Evolutionary conservation across 2,888 invertebrate species (phyloP).

Genomic region (Ellobium chinense): DNA sequence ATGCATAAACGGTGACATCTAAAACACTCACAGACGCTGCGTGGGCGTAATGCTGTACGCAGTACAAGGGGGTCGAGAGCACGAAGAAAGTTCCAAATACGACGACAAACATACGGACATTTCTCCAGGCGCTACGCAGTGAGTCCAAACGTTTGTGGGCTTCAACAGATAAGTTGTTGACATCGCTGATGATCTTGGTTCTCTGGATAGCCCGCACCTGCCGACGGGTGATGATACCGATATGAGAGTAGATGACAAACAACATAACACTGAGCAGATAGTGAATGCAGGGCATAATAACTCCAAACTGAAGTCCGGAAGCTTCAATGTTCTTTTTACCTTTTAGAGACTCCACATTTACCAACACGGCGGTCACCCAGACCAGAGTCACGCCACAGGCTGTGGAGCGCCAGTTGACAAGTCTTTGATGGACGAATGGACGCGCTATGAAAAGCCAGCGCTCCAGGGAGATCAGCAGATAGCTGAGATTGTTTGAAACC

Average conservation of each 20-base stretch:
- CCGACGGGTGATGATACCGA: background rate
- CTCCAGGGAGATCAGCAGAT: constrained; percentile 8
- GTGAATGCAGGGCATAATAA: background rate
- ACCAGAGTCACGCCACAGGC: background rate
- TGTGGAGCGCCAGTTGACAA: background rate
- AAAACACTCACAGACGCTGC: too few relatives aligned
- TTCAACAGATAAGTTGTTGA: background rate
- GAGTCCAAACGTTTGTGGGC: background rate
- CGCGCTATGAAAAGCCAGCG: constrained; percentile 19
- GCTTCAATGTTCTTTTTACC: background rate
- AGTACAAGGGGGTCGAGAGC: background rate
- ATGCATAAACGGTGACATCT: background rate
- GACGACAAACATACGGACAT: background rate
- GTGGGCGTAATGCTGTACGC: background rate
- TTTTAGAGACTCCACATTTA: background rate
- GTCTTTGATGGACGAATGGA: background rate
- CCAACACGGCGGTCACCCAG: background rate
- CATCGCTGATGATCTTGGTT: background rate
- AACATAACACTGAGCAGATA: background rate
- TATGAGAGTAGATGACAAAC: background rate
- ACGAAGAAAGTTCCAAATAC: constrained; percentile 14
- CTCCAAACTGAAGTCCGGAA: background rate
- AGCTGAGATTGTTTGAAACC: background rate
- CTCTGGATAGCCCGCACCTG: background rate
- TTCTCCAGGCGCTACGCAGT: background rate